A percentile compares a stretch with the other conserved stretches of the same genome.
phyloP scores from a whole-genome alignment of 1,140 invertebrate genomes.

The Trichoplusia ni region DNA sequence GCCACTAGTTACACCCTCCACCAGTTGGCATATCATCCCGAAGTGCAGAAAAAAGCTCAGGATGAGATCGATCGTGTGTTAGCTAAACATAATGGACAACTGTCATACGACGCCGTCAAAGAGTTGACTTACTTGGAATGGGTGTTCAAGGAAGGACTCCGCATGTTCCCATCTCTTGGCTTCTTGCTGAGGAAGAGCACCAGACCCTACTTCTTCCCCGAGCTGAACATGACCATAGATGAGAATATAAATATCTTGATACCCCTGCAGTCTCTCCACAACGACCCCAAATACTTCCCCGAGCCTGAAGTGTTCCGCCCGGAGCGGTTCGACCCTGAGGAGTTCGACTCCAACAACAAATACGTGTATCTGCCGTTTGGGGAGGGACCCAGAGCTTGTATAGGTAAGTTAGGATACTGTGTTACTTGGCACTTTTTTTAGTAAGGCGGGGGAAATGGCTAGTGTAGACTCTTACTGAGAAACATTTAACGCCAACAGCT shows the following conservation, averaged over 20 bases:
- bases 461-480: too few relatives aligned
- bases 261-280: constrained; percentile 22
- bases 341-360: neutral
- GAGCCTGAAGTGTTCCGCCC: constrained; percentile 16
- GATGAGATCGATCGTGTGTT: constrained; percentile 25
- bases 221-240: constrained; percentile 12
- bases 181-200: constrained; percentile 39
- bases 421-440: too few relatives aligned
- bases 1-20: constrained; percentile 29
- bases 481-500: too few relatives aligned
- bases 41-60: constrained; percentile 23
- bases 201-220: constrained; percentile 1
- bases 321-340: constrained; percentile 13
- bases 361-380: constrained; percentile 27
- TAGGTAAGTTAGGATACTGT: constrained; percentile 22
- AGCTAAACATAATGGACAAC: constrained; percentile 22
- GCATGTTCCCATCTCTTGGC: constrained; percentile 71
- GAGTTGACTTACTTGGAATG: constrained; percentile 81
- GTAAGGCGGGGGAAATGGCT: too few relatives aligned
- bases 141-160: constrained; percentile 47
- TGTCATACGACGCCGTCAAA: constrained; percentile 79
- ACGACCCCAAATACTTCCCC: constrained; percentile 19
- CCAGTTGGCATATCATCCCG: constrained; percentile 28
- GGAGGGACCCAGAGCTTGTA: constrained; percentile 23
- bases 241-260: neutral